Evolutionary conservation across 2,888 invertebrate species (phyloP).

Genomic region (Crioceris asparagi): DNA sequence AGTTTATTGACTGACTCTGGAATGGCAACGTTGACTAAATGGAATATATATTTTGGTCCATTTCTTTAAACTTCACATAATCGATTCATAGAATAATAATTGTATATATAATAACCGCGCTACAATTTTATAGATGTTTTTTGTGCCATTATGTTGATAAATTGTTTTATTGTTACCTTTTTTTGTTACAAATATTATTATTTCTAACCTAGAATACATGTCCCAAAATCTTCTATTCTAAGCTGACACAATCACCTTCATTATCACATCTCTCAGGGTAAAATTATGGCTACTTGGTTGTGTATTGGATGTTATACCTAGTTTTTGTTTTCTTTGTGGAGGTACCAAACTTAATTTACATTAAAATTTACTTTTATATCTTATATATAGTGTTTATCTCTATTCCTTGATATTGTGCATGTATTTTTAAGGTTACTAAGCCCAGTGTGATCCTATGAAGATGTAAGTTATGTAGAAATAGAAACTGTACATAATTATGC

Average conservation of each 20-base stretch:
- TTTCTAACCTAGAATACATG: conserved; percentile 27
- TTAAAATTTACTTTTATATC: too few species aligned
- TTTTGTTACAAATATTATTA: too few species aligned
- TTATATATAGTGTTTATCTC: conserved; percentile 9
- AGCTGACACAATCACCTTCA: conserved; percentile 9
- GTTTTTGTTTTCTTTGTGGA: conserved; percentile 2
- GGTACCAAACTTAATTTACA: too few species aligned
- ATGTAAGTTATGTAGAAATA: conserved; percentile 30
- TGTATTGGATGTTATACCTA: conserved; percentile 6
- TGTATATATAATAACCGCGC: too few species aligned
- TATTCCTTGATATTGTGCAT: conserved; percentile 29
- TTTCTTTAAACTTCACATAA: too few species aligned
- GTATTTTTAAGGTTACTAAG: conserved; percentile 33
- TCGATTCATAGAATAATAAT: too few species aligned
- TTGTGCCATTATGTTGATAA: background rate
- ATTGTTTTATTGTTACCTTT: conserved; percentile 26
- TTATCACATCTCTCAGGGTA: conserved; percentile 17
- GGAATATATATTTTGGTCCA: too few species aligned
- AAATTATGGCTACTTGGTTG: conserved; percentile 8
- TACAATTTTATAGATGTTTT: too few species aligned
- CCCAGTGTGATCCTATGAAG: conserved; percentile 36
- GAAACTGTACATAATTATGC: conserved; percentile 31
- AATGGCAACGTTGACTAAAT: too few species aligned
- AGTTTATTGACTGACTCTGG: too few species aligned
- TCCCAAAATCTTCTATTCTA: conserved; percentile 11